Base-by-base conservation (phyloP, 64 coral and sea anemone genomes). In the Dendrophyllia cribrosa region DNA sequence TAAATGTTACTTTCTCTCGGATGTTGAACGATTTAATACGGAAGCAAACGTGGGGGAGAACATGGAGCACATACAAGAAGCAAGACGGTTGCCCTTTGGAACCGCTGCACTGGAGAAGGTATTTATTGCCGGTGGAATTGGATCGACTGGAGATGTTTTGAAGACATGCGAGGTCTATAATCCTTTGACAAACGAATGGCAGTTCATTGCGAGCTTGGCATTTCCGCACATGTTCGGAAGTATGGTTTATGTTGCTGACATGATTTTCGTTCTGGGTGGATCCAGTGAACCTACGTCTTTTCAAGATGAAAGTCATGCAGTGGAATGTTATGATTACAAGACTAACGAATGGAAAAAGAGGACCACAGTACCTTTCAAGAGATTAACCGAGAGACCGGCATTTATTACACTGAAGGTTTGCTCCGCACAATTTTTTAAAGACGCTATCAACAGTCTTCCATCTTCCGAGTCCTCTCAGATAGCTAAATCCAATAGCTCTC, bases 221-320 rank as follows among this genome's bases (percentile, higher is more conserved):
- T 72, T 94, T 11, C 87, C 65, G 15, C 75, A 87, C 66, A 89
- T 88, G 13, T 82, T 89, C 16, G 92, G 86, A 3, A 87, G 92
- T 15, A 87, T 80, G 8, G 69, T 68, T 2, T 25, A 76, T 12
- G 50, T 94, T 10, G 65, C 68, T 20, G 85, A 65, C 16, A 87
- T 74, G 16, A 26, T 94, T 72, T 89, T 53, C 59, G 92, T 94
- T 43, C 84, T 94, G 34, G 92, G 92, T 7, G 92, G 92, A 6
- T n/a, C 16, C 13, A 16, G 62, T 6, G 62, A 65, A 19, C 62
- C 62, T 5, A 16, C 16, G 5, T 16, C 62, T 17, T 21, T 5
- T n/a, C 16, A 65, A 65, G 16, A 16, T 4, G 62, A 17, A 3
- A 65, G 21, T 20, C 16, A 16, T 6, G 21, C 16, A 5, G 62